Evolutionary conservation across 2,888 invertebrate genomes (phyloP), one percentile per base, ranked within the genome.

Genomic region (Chironomus tentans): DNA sequence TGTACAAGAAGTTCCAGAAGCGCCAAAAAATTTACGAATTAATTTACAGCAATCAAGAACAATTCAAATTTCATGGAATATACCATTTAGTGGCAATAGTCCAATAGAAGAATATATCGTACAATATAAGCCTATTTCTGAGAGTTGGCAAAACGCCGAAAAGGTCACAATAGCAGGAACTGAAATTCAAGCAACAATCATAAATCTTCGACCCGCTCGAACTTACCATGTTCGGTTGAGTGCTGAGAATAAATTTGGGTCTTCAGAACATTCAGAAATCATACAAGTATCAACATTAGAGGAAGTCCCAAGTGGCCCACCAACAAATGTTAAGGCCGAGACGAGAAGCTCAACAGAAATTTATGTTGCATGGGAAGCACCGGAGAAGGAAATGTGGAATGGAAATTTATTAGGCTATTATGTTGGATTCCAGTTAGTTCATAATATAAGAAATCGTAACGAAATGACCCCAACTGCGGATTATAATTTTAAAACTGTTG

Each of bases 1-100:
- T 73, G 93, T 97, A 38, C 94, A 96, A 86, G 91, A 96, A 87
- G 92, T 92, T 62, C 95, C 96, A 0, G 96, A 96, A 83, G 90
- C 93, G 82, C 95, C 96, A 3, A 90, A 91, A 81, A 93, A 94
- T 81, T 89, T 95, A 78, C 88, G 92, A 79, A 91, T 95, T 72
- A 90, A 92, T 80, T 93, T 94, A 79, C 93, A 93, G 81, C 91
- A 92, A 80, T 94, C 95, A 77, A 87, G 94, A 77, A 90, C 92
- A 28, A 90, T 95, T 78, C 92, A 93, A 80, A 87, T 97, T 80
- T 91, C 93, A 0, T 97, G 96, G 97, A 92, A 91, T 46, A 91
- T 92, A 79, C 94, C 95, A 10, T 94, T 94, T 81, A 92, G 93
- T 78, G 94, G 94, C 77, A 94, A 94, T 81, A 94, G 94, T 82